These are phyloP conservation scores for Microplitis deprimator DNA, from an alignment of 2,888 invertebrate genomes.

Conservation along the genomic window DNA sequence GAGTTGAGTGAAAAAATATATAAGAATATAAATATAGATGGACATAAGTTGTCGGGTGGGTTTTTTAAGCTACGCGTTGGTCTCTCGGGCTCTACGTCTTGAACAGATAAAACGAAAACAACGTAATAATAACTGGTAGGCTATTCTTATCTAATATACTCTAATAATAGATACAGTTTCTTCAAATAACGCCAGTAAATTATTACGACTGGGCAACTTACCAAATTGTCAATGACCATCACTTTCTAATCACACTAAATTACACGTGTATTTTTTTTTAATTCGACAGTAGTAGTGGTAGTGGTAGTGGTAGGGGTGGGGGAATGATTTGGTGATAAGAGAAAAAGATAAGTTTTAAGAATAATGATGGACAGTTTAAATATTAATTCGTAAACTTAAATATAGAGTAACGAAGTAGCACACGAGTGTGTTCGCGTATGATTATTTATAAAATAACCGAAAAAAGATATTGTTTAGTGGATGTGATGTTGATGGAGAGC, in stretches of 20 bases:
- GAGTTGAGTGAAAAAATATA: no score
- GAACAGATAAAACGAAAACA: background rate
- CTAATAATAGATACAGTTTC: background rate
- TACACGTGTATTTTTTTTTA: background rate
- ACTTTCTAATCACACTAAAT: background rate
- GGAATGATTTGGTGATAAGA: background rate
- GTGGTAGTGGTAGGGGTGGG: background rate
- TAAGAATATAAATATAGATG: no score
- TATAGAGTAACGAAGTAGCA: background rate
- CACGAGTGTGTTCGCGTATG: background rate
- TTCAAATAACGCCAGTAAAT: background rate
- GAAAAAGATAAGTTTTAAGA: background rate
- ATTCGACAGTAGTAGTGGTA: background rate
- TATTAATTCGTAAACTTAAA: background rate
- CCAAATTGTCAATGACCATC: background rate
- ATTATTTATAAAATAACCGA: background rate
- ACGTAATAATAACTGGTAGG: background rate
- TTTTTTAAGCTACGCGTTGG: constrained; percentile 24
- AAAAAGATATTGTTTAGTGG: constrained; percentile 1
- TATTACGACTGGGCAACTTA: background rate
- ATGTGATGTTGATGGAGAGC: background rate
- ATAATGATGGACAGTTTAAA: background rate
- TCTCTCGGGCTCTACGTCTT: constrained; percentile 12
- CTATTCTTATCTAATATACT: background rate
- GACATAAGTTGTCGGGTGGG: background rate